Base-by-base conservation (phyloP, 2,888 invertebrate genomes). In the Epinotia brunnichana region DNA sequence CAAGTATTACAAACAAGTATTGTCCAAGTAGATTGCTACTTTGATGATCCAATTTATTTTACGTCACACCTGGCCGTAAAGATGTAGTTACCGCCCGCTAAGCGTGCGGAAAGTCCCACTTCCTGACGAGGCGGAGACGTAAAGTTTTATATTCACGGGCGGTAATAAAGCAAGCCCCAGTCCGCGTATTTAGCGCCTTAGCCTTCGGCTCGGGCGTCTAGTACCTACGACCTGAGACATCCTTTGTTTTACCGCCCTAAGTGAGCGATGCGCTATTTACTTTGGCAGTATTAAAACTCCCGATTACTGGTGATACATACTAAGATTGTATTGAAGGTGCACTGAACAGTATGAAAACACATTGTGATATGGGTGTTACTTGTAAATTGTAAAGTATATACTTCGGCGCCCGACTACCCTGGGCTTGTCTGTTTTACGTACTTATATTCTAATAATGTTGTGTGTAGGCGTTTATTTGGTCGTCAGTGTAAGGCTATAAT, bases 341-440 rank as follows among this genome's bases (percentile, higher is more conserved):
- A 73, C 73, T 44, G 35, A 62, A 59, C 11, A 73, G 44, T 73
- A 69, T 59, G 60, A 44, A 64, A 61, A 69, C 73, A 73, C 73
- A 64, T 44, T 73, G 73, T 73, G 73, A 73, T 73, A 73, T 73
- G 73, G 24, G 60, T 69, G 73, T 69, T 60, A 72, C 29, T 64
- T 69, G 39, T 73, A 69, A 60, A 62, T 54, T 69, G 17, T 73
- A 69, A 61, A 57, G 17, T 57, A 41, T 48, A 54, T 67, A 48
- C 60, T 70, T 53, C 44, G 39, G 13, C 15, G n/a, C 29, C 41
- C 48, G 17, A 35, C 17, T 51, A 53, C 17, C 51, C 19, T n/a
- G 70, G 44, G 56, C 48, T 70, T 24, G 24, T 70, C n/a, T 29
- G 35, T 35, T 59, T 63, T 41, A 13, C 1, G 29, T 44, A 63